Percentiles rank a stretch among this genome's conserved stretches.
Conservation (phyloP, 2,888 invertebrate genomes). For the Celastrina argiolus region DNA sequence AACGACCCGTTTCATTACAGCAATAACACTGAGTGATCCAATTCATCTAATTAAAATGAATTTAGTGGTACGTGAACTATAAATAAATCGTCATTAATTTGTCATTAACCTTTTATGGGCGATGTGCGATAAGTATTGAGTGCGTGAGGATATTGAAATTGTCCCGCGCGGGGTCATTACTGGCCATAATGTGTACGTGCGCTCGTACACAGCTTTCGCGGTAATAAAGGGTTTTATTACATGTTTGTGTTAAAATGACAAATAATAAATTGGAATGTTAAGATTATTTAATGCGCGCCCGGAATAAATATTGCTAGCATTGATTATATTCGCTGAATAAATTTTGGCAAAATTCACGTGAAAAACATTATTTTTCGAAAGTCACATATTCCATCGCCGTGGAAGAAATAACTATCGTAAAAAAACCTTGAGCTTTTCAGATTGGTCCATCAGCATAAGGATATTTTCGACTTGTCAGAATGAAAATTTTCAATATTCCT, state of each 20-base stretch:
- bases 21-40: background rate
- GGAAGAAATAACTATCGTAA: background rate
- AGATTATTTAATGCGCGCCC: conserved; percentile 16
- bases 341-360: background rate
- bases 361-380: background rate
- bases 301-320: background rate
- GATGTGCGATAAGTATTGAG: conserved; percentile 15
- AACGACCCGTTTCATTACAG: conserved; percentile 4
- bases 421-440: no score
- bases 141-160: conserved; percentile 26
- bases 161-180: conserved; percentile 25
- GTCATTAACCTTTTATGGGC: conserved; percentile 21
- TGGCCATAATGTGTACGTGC: conserved; percentile 26
- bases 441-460: no score
- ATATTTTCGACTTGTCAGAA: no score
- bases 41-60: conserved; percentile 17
- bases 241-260: conserved; percentile 19
- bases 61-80: conserved; percentile 16
- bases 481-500: no score
- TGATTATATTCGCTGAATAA: background rate
- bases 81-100: conserved; percentile 20
- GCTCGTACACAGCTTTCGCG: background rate
- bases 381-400: background rate
- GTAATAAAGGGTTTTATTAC: conserved; percentile 20
- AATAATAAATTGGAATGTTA: conserved; percentile 16